These are phyloP conservation scores for Montipora sp. DNA, from an alignment of 64 coral and sea anemone species.

Conservation along the genomic window DNA sequence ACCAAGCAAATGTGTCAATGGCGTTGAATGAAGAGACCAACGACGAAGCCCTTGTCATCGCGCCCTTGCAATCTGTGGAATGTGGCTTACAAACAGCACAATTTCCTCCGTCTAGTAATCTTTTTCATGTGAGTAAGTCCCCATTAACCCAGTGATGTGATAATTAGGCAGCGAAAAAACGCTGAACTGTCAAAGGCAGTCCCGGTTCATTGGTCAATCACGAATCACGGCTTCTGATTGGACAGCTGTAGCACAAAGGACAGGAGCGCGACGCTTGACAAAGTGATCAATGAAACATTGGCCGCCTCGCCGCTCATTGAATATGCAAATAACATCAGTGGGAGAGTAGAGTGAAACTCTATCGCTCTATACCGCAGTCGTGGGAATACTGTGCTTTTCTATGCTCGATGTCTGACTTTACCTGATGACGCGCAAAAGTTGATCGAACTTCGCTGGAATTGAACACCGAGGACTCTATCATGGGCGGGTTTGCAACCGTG, in stretches of 20 bases:
- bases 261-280: constrained; percentile 38
- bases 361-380: constrained; percentile 51
- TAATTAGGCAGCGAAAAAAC: constrained; percentile 27
- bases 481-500: constrained; percentile 24
- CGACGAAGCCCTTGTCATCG: background rate
- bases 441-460: constrained; percentile 40
- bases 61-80: background rate
- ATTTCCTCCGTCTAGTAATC: constrained; percentile 27
- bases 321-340: constrained; percentile 74
- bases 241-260: constrained; percentile 22
- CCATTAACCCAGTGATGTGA: constrained; percentile 1
- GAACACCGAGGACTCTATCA: constrained; percentile 46
- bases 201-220: constrained; percentile 26
- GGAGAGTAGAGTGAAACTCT: constrained; percentile 56
- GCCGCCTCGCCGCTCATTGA: constrained; percentile 17
- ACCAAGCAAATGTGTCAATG: background rate
- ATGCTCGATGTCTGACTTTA: constrained; percentile 36
- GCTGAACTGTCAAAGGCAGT: background rate
- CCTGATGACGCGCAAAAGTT: constrained; percentile 69
- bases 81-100: background rate
- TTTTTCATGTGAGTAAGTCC: background rate
- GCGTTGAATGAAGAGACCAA: background rate
- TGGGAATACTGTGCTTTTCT: constrained; percentile 67
- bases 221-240: constrained; percentile 7
- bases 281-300: background rate